Conservation (phyloP, 2,888 invertebrate species). For the Drosophila prostipennis region DNA sequence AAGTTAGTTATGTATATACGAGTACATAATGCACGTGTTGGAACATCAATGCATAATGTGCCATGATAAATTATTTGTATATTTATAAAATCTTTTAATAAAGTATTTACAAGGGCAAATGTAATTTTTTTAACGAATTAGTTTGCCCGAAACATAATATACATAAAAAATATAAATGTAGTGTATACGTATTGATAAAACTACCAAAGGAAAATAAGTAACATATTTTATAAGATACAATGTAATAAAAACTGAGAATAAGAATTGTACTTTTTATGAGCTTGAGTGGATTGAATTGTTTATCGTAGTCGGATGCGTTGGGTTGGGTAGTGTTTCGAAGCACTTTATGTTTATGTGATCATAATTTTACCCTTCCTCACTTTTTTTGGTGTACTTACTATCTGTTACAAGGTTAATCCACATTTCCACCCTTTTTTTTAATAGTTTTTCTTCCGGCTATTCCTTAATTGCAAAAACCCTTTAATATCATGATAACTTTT, state of each 20-base stretch:
- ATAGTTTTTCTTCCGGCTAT: too few species aligned
- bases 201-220: conserved; percentile 74
- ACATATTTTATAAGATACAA: conserved; percentile 77
- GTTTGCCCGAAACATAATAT: conserved; percentile 67
- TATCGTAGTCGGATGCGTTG: not conserved
- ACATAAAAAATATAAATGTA: conserved; percentile 65
- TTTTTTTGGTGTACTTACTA: too few species aligned
- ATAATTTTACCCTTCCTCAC: too few species aligned
- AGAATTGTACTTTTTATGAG: conserved; percentile 23
- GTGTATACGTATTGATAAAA: conserved; percentile 75
- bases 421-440: too few species aligned
- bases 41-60: conserved; percentile 26
- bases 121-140: conserved; percentile 69
- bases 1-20: conserved; percentile 62
- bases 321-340: not conserved
- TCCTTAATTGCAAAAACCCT: too few species aligned
- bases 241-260: conserved; percentile 70
- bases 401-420: too few species aligned
- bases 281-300: not conserved
- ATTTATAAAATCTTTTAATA: conserved; percentile 49
- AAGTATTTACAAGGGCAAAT: conserved; percentile 50
- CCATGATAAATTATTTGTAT: conserved; percentile 51
- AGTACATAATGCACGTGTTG: conserved; percentile 23
- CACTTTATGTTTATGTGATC: too few species aligned
- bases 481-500: too few species aligned